Evolutionary conservation across 64 coral and sea anemone species (phyloP), one percentile per base, ranked within the genome.

Genomic region (Montipora cactus): DNA sequence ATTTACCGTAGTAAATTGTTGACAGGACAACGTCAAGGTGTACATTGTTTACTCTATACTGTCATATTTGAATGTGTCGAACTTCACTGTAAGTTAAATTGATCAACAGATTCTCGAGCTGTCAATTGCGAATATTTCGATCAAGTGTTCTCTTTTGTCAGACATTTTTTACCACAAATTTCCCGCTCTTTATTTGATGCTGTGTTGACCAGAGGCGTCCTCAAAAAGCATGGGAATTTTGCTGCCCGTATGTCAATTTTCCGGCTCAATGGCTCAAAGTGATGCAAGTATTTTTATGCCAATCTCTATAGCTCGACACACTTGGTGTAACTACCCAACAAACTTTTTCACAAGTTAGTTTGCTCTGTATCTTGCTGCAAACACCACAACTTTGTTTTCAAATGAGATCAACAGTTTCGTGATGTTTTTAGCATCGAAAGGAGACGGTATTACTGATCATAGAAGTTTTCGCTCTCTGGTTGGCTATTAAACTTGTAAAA

Each of bases 101-200:
- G 19, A 73, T 73, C 69, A 73, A 23, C 69, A 73, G 69, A 73
- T 64, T 64, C 15, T 64, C 15, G 61, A 64, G 61, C 61, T 64
- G 61, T 64, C 61, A 64, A 9, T 23, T 73, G 22, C n/a, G 20
- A 73, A 73, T 73, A 73, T 73, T 73, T 73, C 22, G 21, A 73
- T 73, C 69, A 73, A 73, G 69, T 9, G 69, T 73, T 73, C 69
- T 73, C 19, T 73, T 73, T 28, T 73, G 69, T 23, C 69, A 73
- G 69, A 73, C 69, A 73, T 73, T 73, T 73, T 28, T 73, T 73
- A 73, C 69, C 69, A 22, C 69, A 73, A 73, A 73, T 73, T 73
- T 73, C 4, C 69, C 69, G 20, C 69, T 28, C 69, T 73, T 64
- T 64, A 64, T 64, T 64, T 64, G 61, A 73, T 73, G 69, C 69